Evolutionary conservation across 2,888 invertebrate genomes (phyloP), one percentile per base, ranked within the genome.

Genomic region (Myathropa florea): DNA sequence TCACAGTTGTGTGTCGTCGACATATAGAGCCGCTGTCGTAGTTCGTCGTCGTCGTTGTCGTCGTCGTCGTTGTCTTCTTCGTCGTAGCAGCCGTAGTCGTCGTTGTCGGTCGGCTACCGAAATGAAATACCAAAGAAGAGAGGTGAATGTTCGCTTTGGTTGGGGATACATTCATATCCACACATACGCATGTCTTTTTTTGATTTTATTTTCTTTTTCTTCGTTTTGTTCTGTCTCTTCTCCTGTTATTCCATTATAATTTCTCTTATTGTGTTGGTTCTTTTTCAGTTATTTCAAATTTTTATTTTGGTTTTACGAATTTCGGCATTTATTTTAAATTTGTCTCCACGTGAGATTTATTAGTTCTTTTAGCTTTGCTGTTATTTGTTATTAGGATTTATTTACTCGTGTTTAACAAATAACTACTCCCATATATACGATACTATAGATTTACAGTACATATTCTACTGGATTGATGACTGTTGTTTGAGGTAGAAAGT

Each of bases 81-180:
- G 39, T n/a, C 39, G 39, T 61, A n/a, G 61, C 59, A n/a, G 61
- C 59, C 68, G 53, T 68, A 60, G 77, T 64, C 46, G 63, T 55
- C 73, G 73, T 57, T 55, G 68, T 84, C 70, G 81, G 81, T 81
- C 68, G 71, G 77, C 77, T 81, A 81, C 85, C 71, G 77, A 85
- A 85, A 81, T 85, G 85, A 81, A 85, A 85, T 81, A 81, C 85
- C 81, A 85, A 85, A 85, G 85, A 85, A 85, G 75, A 84, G 84
- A 85, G 85, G 85, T 85, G 85, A 85, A 85, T 70, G 85, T 85
- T 85, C 85, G 82, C 85, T 85, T 85, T 78, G 73, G 85, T 82
- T 78, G 68, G 68, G 24, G 70, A 79, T 84, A 67, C 57, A 71
- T 60, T 57, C 21, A 68, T 46, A 30, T 24, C 59, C 33, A 72